Evolutionary conservation across 37 sponge, comb jelly and placozoan species (phyloP), one percentile per base, ranked within the genome.

Genomic region (Tethya wilhelma): DNA sequence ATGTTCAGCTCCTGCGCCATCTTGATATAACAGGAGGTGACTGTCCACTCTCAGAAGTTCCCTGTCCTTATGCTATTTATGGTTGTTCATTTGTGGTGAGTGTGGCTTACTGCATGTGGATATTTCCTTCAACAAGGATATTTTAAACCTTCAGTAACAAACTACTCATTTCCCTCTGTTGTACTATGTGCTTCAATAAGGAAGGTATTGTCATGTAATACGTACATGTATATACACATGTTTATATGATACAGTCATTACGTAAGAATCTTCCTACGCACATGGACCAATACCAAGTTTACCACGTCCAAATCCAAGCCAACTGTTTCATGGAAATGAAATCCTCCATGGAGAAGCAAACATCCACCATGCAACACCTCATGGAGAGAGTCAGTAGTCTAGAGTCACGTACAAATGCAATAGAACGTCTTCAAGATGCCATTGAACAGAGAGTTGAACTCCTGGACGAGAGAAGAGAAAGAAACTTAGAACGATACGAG

Each of bases 41-140:
- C 55, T 88, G 89, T 56, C 89, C 89, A 40, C 78, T 88, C 31
- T 6, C 67, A 32, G 73, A 73, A 22, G 60, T 88, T 4, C 22
- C 22, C 30, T 88, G 89, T 70, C 89, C 89, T 26, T 88, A 33
- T 70, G 36, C 5, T 9, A 19, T 34, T 0, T 80, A 45, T 30
- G 83, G 83, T 0, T 88, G 89, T 38, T 41, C 71, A 4, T 81
- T 77, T 77, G 67, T 71, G 64, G 89, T 88, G 69, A 74, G 78
- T 68, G n/a, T n/a, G n/a, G n/a, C n/a, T n/a, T n/a, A n/a, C n/a
- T n/a, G n/a, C n/a, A n/a, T n/a, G n/a, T n/a, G n/a, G n/a, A n/a
- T n/a, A n/a, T n/a, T n/a, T n/a, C n/a, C n/a, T n/a, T n/a, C n/a
- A n/a, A n/a, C n/a, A n/a, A n/a, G n/a, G n/a, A n/a, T n/a, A n/a